A percentile compares a stretch with the other conserved stretches of the same genome.
Conservation (phyloP, 2,888 invertebrate species). For the Pachycephus smyrnensis region DNA sequence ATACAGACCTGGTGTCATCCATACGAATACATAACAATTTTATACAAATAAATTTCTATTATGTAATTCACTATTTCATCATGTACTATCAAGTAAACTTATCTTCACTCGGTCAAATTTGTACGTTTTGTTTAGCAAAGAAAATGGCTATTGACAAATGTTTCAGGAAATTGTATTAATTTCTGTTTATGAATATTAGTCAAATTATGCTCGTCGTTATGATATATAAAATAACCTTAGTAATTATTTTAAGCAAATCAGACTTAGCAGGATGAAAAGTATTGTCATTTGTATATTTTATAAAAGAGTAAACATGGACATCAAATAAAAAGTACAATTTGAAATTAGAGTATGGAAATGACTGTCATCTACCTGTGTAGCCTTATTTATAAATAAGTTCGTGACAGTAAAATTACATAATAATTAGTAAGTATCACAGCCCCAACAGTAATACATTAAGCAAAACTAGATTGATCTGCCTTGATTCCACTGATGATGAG, state of each 20-base stretch:
- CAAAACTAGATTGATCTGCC: neutral
- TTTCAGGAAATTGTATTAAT: neutral
- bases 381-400: neutral
- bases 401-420: neutral
- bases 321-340: neutral
- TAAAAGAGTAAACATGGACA: neutral
- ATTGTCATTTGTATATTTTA: neutral
- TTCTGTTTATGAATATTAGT: no score
- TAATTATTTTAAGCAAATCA: neutral
- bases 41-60: neutral
- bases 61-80: slow-evolving; percentile 7
- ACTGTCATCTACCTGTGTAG: neutral
- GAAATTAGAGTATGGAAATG: neutral
- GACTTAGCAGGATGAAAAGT: neutral
- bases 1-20: neutral
- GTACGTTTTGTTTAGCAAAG: neutral
- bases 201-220: neutral
- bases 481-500: neutral
- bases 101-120: neutral
- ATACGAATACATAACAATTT: neutral
- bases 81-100: neutral
- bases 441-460: neutral
- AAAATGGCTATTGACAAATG: neutral
- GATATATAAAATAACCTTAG: neutral
- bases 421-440: neutral